Base-by-base conservation (phyloP, 2,113 vertebrate species). In the Dipodomys merriami region DNA sequence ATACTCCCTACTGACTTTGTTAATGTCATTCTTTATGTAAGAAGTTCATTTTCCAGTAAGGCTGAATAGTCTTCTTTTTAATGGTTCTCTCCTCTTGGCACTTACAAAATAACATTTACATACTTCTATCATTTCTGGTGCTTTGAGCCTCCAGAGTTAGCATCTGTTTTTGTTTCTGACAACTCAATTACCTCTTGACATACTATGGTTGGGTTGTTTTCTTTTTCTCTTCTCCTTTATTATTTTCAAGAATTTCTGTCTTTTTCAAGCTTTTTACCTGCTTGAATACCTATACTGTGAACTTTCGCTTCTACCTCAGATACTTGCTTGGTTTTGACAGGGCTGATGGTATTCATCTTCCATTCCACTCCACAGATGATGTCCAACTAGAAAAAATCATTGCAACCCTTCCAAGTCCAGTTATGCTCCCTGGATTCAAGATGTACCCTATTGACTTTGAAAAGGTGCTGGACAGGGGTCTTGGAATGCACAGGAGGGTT, bases 401-500 rank as follows among this genome's bases (percentile, higher is more conserved):
- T 97, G 94, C 97, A 2, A 96, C 97, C 9, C 97, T 99, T 53
- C 99, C 99, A 57, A 94, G 97, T 23, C 57, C 97, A 0, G 99
- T 99, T 68, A 92, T 98, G 23, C 95, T 98, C 6, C 94, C 97
- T 22, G 97, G 98, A 73, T 99, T 99, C 96, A 99, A 98, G 96
- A 99, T 99, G 97, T 97, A 91, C 92, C 93, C 99, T 81, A 98
- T 99, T 13, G 99, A 99, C 53, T 99, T 99, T 98, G 99, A 99
- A 97, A 99, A 99, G 98, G 99, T 99, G 96, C 78, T 77, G 88
- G n/a, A 23, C 79, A 65, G 25, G 22, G 91, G 91, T 74, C 69
- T 27, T 78, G 33, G 53, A 30, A 18, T 65, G 69, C 71, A 71
- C 39, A n/a, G 16, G 53, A 53, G 72, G 49, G 76, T 83, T 30